A percentile compares a stretch with the other conserved stretches of the same genome.
Conservation (phyloP, 2,888 invertebrate genomes). For the Caenorhabditis sp. region DNA sequence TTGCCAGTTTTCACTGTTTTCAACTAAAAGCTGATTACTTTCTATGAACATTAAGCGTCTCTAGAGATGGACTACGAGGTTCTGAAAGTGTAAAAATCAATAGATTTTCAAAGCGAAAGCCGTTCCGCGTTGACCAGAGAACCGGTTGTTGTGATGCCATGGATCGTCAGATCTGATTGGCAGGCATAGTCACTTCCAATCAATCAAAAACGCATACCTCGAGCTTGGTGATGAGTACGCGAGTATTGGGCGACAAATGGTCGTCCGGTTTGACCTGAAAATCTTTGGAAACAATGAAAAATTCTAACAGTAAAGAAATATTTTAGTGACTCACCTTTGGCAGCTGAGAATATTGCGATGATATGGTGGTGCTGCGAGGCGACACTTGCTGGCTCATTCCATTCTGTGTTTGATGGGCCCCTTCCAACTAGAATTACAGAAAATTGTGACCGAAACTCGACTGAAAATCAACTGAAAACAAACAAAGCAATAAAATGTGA, state of each 20-base stretch:
- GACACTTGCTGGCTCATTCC: constrained; percentile 61
- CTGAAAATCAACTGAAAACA: constrained; percentile 6
- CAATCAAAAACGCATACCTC: constrained; percentile 48
- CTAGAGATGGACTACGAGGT: background rate
- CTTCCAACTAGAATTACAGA: background rate
- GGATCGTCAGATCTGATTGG: background rate
- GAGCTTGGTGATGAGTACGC: constrained; percentile 61
- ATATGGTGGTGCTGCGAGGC: constrained; percentile 34
- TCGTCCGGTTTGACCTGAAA: constrained; percentile 57
- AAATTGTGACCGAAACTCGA: background rate
- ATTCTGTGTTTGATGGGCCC: constrained; percentile 14
- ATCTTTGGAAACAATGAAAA: background rate
- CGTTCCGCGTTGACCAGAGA: constrained; percentile 21
- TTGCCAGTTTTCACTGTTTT: constrained; percentile 13
- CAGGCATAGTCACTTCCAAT: background rate
- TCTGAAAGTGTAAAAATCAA: constrained; percentile 40
- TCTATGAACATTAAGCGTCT: background rate
- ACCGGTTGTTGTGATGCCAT: background rate
- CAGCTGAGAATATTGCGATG: constrained; percentile 21
- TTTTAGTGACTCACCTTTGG: constrained; percentile 24
- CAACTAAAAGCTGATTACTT: background rate
- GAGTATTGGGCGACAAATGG: constrained; percentile 58
- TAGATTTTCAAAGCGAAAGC: constrained; percentile 4
- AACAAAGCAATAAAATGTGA: background rate
- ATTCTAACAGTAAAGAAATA: background rate